These are phyloP conservation scores for Dryas iulia DNA, from an alignment of 1,140 invertebrate genomes.

Conservation along the genomic window DNA sequence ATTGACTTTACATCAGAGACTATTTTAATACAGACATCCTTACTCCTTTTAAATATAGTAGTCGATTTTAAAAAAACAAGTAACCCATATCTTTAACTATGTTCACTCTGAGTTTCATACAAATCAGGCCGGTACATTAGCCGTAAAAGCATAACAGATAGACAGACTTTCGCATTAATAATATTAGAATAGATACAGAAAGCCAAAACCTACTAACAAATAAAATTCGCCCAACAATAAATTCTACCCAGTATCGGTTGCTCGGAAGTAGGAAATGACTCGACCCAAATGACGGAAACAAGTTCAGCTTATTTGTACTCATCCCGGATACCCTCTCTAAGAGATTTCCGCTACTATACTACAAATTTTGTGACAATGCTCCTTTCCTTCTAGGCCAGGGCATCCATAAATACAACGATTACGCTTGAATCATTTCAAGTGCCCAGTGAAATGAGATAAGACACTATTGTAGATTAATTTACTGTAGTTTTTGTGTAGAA, in stretches of 20 bases:
- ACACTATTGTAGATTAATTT: not conserved
- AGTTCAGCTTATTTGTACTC: conserved; percentile 57
- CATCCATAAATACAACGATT: not conserved
- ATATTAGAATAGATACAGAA: too few species aligned
- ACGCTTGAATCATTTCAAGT: not conserved
- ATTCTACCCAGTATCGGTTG: conserved; percentile 41
- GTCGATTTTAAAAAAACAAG: too few species aligned
- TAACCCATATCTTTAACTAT: too few species aligned
- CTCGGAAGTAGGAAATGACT: conserved; percentile 57
- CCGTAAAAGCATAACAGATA: too few species aligned
- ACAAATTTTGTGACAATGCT: conserved; percentile 30
- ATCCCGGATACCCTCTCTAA: conserved; percentile 42
- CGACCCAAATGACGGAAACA: conserved; percentile 60
- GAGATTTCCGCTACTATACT: conserved; percentile 41
- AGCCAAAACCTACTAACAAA: conserved; percentile 10
- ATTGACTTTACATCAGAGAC: too few species aligned
- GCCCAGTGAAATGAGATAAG: not conserved
- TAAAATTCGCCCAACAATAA: conserved; percentile 43
- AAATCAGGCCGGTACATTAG: too few species aligned
- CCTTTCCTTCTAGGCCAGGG: conserved; percentile 17
- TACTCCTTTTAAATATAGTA: too few species aligned
- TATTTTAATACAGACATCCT: too few species aligned
- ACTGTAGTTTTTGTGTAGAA: not conserved
- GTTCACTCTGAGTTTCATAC: too few species aligned
- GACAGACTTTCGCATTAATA: too few species aligned